A percentile compares a stretch with the other conserved stretches of the same genome.
These are phyloP conservation scores for Sminthurinus signatus DNA, from an alignment of 1,140 invertebrate species.

Conservation along the genomic window DNA sequence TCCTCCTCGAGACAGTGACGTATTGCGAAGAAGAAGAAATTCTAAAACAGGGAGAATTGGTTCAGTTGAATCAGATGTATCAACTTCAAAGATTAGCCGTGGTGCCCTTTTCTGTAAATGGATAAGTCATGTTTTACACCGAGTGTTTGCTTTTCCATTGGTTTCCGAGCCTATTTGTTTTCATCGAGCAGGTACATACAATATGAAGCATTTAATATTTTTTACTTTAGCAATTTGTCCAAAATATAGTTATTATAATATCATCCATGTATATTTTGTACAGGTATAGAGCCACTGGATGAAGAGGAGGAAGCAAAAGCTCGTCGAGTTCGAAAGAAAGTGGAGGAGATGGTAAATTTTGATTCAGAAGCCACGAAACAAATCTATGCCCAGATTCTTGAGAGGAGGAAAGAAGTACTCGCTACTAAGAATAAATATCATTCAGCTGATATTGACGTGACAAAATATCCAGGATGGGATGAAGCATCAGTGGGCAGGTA, in stretches of 20 bases:
- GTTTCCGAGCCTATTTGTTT: background rate
- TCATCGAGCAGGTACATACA: background rate
- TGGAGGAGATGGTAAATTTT: slow-evolving; percentile 7
- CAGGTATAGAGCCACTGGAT: background rate
- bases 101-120: background rate
- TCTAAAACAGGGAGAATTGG: too few relatives aligned
- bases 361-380: slow-evolving; percentile 2
- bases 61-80: too few relatives aligned
- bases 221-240: background rate
- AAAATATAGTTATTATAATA: background rate
- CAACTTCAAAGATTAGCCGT: background rate
- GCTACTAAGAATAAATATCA: background rate
- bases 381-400: background rate
- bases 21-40: too few relatives aligned
- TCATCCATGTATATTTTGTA: background rate
- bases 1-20: too few relatives aligned
- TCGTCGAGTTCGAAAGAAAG: background rate
- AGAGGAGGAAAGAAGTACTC: background rate
- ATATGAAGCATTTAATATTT: background rate
- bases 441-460: background rate
- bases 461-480: slow-evolving; percentile 2
- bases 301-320: background rate
- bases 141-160: background rate
- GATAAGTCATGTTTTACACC: background rate
- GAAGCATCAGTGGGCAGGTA: background rate